phyloP scores from a whole-genome alignment of 2,113 vertebrate genomes.

The Ammodytes marinus region DNA sequence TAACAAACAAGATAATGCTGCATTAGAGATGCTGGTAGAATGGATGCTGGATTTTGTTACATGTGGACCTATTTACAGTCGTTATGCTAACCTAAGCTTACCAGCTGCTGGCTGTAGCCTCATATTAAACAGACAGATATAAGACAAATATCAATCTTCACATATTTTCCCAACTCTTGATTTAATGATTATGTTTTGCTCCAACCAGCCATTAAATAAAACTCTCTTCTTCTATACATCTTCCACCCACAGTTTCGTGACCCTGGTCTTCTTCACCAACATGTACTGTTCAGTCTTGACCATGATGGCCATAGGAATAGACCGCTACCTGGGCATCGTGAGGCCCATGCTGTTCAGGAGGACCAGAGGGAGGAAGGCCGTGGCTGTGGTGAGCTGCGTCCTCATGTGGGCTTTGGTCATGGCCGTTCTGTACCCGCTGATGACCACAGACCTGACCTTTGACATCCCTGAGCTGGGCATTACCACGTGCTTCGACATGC shows the following conservation, averaged over 20 bases:
- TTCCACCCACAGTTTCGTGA: conserved; percentile 75
- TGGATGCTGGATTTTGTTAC: no score
- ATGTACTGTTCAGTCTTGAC: conserved; percentile 96
- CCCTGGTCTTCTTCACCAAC: conserved; percentile 92
- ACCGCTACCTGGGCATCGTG: conserved; percentile 93
- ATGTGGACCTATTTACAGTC: not conserved
- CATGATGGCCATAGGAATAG: conserved; percentile 91
- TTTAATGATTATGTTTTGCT: not conserved
- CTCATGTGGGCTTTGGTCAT: conserved; percentile 87
- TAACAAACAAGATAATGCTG: no score
- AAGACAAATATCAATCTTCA: not conserved
- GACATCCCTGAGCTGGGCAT: conserved; percentile 85
- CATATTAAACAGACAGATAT: not conserved
- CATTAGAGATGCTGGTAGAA: no score
- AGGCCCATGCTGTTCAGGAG: conserved; percentile 82
- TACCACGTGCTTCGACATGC: conserved; percentile 94
- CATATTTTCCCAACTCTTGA: not conserved
- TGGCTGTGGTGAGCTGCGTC: conserved; percentile 83
- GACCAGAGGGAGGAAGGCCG: conserved; percentile 80
- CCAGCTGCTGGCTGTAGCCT: not conserved
- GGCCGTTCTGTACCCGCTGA: conserved; percentile 85
- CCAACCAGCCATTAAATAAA: not conserved
- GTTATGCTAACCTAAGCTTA: not conserved
- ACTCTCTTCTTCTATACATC: not conserved
- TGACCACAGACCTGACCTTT: conserved; percentile 89